A percentile compares a stretch with the other conserved stretches of the same genome.
Conservation (phyloP, 2,797 vertebrate species). For the Chanos chanos region DNA sequence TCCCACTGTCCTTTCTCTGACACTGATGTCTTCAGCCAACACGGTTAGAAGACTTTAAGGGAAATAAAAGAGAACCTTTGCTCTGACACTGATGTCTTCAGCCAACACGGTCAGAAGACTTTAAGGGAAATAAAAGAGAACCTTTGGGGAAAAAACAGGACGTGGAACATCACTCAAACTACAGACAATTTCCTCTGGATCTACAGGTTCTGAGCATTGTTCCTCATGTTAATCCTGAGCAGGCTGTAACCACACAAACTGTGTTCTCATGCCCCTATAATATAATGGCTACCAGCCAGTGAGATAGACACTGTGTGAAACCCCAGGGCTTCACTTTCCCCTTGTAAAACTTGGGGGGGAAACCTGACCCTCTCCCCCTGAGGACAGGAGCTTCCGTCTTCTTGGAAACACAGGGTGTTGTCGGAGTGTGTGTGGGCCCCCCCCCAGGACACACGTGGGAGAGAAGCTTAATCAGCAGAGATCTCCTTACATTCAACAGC, state of each 20-base stretch:
- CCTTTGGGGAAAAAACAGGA: no score
- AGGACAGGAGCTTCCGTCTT: slow-evolving; percentile 10
- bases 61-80: background rate
- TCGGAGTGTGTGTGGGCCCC: background rate
- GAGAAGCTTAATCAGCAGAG: background rate
- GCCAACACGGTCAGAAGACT: background rate
- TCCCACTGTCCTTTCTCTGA: slow-evolving; percentile 16
- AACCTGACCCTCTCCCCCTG: background rate
- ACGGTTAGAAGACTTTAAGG: slow-evolving; percentile 9
- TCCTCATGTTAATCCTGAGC: no score
- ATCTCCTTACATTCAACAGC: background rate
- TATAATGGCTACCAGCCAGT: no score
- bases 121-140: slow-evolving; percentile 1
- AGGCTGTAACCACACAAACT: no score
- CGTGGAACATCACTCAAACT: no score
- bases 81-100: background rate
- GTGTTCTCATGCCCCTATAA: background rate
- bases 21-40: background rate
- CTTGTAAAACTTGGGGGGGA: background rate
- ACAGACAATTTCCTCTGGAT: no score
- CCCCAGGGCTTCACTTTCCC: slow-evolving; percentile 9
- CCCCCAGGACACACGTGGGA: background rate
- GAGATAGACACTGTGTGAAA: background rate
- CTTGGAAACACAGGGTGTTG: slow-evolving; percentile 22
- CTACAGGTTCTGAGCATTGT: no score